Percentiles rank a stretch among this genome's conserved stretches.
phyloP scores from a whole-genome alignment of 2,888 invertebrate species.

The Machimus rusticus region DNA sequence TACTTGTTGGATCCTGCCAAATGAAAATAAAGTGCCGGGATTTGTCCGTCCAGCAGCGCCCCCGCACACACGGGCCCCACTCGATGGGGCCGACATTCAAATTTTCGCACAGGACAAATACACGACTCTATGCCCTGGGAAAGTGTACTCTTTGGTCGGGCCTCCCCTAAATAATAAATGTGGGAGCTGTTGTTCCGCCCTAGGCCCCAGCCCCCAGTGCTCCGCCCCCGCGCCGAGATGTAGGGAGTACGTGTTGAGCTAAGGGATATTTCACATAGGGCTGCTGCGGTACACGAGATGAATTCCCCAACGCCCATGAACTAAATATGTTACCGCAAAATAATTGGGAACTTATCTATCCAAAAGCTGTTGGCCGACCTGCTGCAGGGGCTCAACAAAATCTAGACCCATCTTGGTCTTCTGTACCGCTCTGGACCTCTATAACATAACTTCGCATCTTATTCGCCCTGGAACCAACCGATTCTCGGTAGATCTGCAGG shows the following conservation, averaged over 20 bases:
- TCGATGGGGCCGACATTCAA: constrained; percentile 2
- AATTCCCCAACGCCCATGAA: constrained; percentile 33
- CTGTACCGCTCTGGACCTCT: neutral
- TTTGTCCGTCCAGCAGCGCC: constrained; percentile 8
- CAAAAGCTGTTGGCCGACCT: constrained; percentile 26
- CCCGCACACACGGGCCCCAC: neutral
- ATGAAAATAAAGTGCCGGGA: constrained; percentile 40
- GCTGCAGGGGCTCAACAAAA: constrained; percentile 4
- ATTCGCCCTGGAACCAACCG: neutral
- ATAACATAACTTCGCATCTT: constrained; percentile 36
- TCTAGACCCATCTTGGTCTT: constrained; percentile 8
- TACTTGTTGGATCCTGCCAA: constrained; percentile 36
- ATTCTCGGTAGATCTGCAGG: neutral
- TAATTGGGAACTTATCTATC: constrained; percentile 32
- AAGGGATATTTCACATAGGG: neutral
- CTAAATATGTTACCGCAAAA: constrained; percentile 39
- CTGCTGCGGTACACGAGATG: constrained; percentile 12
- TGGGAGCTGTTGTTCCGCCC: neutral
- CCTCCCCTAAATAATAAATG: constrained; percentile 31
- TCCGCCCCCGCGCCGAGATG: neutral
- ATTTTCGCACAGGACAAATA: constrained; percentile 22
- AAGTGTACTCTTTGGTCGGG: neutral
- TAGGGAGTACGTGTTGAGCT: constrained; percentile 35
- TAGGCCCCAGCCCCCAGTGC: neutral
- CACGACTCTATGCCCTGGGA: neutral